Percentiles rank a stretch among this genome's conserved stretches.
Evolutionary conservation across 2,113 vertebrate genomes (phyloP).

Genomic region (Ictalurus punctatus): DNA sequence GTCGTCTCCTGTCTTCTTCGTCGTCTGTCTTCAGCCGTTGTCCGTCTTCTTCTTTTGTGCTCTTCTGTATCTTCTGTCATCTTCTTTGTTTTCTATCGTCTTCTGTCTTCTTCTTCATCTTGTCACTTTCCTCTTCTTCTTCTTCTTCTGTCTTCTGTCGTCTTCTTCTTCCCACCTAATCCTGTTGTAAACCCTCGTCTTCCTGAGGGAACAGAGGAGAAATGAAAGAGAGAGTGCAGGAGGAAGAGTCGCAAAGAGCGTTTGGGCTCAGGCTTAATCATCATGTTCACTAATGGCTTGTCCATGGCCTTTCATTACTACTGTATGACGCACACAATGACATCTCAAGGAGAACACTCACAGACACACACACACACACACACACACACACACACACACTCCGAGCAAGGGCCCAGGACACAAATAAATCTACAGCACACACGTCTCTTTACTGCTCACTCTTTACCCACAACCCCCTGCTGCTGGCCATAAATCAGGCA

Average conservation of each 20-base stretch:
- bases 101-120: no score
- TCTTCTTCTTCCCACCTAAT: not conserved
- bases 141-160: no score
- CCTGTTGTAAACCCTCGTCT: not conserved
- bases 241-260: conserved; percentile 52
- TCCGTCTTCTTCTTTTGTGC: no score
- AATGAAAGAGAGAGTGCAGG: not conserved
- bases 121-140: no score
- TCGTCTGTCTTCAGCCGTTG: no score
- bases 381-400: conserved; percentile 42
- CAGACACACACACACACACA: not conserved
- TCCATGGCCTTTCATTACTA: conserved; percentile 55
- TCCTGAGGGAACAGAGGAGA: not conserved
- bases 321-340: conserved; percentile 67
- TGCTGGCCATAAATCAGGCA: conserved; percentile 69
- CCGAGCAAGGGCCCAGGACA: conserved; percentile 48
- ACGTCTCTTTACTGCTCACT: conserved; percentile 67
- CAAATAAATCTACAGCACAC: conserved; percentile 70
- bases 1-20: no score
- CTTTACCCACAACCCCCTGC: conserved; percentile 58
- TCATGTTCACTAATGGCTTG: conserved; percentile 69
- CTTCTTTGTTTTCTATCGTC: no score
- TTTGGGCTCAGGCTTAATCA: conserved; percentile 63
- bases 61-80: no score
- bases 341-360: conserved; percentile 69